Conservation (phyloP, 2,113 vertebrate species). For the Gambusia holbrooki region DNA sequence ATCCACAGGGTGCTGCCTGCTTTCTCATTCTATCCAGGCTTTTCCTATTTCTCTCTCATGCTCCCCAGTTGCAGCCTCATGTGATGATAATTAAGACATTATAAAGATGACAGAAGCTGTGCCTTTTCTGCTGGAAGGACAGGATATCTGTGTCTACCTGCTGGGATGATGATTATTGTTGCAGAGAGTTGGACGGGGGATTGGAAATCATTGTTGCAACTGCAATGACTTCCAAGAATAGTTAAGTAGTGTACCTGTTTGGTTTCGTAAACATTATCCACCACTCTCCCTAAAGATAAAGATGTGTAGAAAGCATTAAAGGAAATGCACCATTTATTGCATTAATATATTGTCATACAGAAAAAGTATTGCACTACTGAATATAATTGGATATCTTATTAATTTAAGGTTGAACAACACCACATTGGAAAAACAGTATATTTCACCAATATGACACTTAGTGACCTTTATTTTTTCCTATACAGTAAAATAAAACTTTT, state of each 20-base stretch:
- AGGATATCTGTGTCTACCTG: background rate
- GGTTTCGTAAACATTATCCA: background rate
- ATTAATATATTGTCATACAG: background rate
- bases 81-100: slow-evolving; percentile 59
- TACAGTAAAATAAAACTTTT: too few species aligned
- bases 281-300: too few species aligned
- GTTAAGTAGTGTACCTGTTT: slow-evolving; percentile 16
- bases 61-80: background rate
- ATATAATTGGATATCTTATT: too few species aligned
- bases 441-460: too few species aligned
- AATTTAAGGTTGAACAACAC: too few species aligned
- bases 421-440: too few species aligned
- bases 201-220: slow-evolving; percentile 24
- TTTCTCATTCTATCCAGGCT: slow-evolving; percentile 7
- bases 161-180: slow-evolving; percentile 31
- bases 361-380: background rate
- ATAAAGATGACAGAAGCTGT: slow-evolving; percentile 43
- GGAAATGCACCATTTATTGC: background rate
- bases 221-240: slow-evolving; percentile 38
- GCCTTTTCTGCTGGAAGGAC: slow-evolving; percentile 15
- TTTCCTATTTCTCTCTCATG: background rate
- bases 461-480: too few species aligned
- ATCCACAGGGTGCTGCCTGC: slow-evolving; percentile 48
- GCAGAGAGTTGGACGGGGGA: slow-evolving; percentile 13
- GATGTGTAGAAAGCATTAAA: background rate